Evolutionary conservation across 2,797 vertebrate species (phyloP).

Genomic region (Megalops cyprinoides): DNA sequence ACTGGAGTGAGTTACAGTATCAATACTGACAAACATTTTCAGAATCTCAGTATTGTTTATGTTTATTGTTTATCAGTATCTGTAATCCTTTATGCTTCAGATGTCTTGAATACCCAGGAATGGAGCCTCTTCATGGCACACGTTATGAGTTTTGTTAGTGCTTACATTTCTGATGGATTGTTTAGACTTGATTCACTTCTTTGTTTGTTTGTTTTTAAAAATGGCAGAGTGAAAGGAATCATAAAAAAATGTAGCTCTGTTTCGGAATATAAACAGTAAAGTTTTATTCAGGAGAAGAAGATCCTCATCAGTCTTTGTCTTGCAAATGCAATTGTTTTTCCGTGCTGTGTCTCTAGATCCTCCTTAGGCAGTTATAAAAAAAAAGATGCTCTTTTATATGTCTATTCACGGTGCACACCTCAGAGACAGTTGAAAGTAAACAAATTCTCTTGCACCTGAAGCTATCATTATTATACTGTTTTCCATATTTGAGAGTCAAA

Average conservation of each 20-base stretch:
- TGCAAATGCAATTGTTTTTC: slow-evolving; percentile 20
- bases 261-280: background rate
- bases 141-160: background rate
- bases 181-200: background rate
- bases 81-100: background rate
- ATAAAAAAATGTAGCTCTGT: background rate
- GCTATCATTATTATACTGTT: background rate
- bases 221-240: background rate
- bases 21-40: background rate
- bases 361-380: slow-evolving; percentile 11
- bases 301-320: slow-evolving; percentile 23
- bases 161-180: background rate
- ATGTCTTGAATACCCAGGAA: background rate
- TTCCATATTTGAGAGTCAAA: background rate
- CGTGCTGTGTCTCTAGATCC: slow-evolving; percentile 14
- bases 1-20: background rate
- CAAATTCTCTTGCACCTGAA: background rate
- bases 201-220: too few species aligned
- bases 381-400: slow-evolving; percentile 12
- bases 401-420: slow-evolving; percentile 9
- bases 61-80: background rate
- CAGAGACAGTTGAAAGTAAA: slow-evolving; percentile 19
- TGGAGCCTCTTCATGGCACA: background rate
- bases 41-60: background rate
- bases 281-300: slow-evolving; percentile 16